Evolutionary conservation across 2,113 vertebrate species (phyloP).

Genomic region (Vanacampus margaritifer): DNA sequence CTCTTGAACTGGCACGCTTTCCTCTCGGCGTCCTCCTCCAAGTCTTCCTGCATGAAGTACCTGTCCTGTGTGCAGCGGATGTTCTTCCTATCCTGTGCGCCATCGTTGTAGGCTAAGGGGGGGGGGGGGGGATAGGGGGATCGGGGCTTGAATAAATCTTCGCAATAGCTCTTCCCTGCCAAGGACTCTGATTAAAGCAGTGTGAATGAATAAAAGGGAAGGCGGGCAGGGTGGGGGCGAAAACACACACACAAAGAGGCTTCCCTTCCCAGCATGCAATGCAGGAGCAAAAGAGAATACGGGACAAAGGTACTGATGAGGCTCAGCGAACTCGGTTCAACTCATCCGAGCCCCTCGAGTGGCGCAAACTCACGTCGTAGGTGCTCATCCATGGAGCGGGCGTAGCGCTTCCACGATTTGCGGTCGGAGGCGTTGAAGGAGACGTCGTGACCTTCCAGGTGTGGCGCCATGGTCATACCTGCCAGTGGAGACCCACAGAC

Average conservation of each 20-base stretch:
- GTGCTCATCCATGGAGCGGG: slow-evolving; percentile 81
- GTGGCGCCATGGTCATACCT: slow-evolving; percentile 94
- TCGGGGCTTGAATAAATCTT: slow-evolving; percentile 70
- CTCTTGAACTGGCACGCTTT: slow-evolving; percentile 93
- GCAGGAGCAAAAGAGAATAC: slow-evolving; percentile 55
- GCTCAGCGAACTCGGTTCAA: slow-evolving; percentile 33
- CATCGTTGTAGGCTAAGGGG: slow-evolving; percentile 85
- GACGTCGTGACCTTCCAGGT: slow-evolving; percentile 81
- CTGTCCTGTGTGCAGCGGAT: slow-evolving; percentile 77
- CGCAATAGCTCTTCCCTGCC: slow-evolving; percentile 55
- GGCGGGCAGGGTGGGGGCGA: slow-evolving; percentile 31
- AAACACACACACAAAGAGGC: slow-evolving; percentile 66
- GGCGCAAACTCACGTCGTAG: slow-evolving; percentile 80
- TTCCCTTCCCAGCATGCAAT: slow-evolving; percentile 71
- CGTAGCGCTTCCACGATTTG: slow-evolving; percentile 85
- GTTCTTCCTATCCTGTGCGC: slow-evolving; percentile 87
- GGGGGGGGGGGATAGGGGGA: slow-evolving; percentile 12
- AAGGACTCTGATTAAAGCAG: slow-evolving; percentile 67
- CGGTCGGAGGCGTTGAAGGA: slow-evolving; percentile 83
- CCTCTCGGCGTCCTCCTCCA: slow-evolving; percentile 78
- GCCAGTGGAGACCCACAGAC: slow-evolving; percentile 66
- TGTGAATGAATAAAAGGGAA: slow-evolving; percentile 46
- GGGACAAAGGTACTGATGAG: slow-evolving; percentile 53
- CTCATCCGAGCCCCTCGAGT: slow-evolving; percentile 22
- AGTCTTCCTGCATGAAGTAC: slow-evolving; percentile 86